Conservation (phyloP, 1,140 invertebrate genomes). For the Prorops nasuta region DNA sequence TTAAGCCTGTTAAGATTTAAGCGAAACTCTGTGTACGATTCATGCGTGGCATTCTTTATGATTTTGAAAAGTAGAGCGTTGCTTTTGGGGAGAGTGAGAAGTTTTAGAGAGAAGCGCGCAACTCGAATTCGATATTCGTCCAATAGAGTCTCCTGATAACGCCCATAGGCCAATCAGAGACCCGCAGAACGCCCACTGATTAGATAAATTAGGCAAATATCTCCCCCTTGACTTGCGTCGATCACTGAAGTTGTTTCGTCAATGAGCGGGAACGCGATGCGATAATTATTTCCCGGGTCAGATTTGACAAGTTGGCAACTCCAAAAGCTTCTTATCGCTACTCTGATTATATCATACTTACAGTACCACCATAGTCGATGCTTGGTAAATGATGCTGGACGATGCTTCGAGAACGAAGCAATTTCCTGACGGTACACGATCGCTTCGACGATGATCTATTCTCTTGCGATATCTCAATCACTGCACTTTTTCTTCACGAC, state of each 20-base stretch:
- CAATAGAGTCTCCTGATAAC: slow-evolving; percentile 23
- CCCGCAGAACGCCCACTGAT: slow-evolving; percentile 50
- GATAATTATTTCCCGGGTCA: too few species aligned
- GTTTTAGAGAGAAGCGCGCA: neutral
- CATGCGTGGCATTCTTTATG: too few species aligned
- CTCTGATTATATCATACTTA: too few species aligned
- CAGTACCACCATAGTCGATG: slow-evolving; percentile 53
- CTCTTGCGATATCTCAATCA: slow-evolving; percentile 16
- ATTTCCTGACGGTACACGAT: neutral
- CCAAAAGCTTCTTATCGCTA: too few species aligned
- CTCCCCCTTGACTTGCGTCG: neutral
- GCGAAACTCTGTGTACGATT: too few species aligned
- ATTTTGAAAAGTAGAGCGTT: too few species aligned
- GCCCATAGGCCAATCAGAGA: slow-evolving; percentile 50
- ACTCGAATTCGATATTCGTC: neutral
- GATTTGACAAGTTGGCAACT: too few species aligned
- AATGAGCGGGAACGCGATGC: too few species aligned
- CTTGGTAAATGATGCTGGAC: slow-evolving; percentile 19
- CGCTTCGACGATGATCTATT: neutral
- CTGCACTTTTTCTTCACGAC: too few species aligned
- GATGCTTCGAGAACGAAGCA: neutral
- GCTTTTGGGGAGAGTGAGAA: neutral
- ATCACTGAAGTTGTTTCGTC: neutral
- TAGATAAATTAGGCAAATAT: slow-evolving; percentile 34
- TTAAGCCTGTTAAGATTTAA: too few species aligned